Evolutionary conservation across 2,797 vertebrate species (phyloP).

Genomic region (Vespertilio murinus): DNA sequence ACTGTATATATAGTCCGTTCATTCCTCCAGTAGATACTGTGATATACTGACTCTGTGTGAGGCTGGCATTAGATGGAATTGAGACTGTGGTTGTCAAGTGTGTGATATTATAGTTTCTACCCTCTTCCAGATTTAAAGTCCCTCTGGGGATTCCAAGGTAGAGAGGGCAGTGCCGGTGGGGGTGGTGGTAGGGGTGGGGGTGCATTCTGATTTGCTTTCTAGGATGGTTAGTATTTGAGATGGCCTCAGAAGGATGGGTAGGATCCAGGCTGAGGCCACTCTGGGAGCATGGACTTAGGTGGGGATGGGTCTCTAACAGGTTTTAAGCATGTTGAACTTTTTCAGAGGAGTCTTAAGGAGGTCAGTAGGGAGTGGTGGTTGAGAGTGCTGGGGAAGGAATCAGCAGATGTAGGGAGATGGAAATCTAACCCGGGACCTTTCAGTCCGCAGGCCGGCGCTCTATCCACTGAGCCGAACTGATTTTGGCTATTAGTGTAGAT

Average conservation of each 20-base stretch:
- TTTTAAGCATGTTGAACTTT: not conserved
- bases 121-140: rapidly evolving
- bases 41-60: not conserved
- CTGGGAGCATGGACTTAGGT: not conserved
- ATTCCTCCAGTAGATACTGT: not conserved
- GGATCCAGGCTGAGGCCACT: not conserved
- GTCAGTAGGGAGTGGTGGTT: not conserved
- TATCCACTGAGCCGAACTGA: too few relatives aligned
- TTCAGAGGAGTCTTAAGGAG: not conserved
- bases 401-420: not conserved
- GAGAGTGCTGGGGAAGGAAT: not conserved
- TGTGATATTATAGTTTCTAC: not conserved
- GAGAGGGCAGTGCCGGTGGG: not conserved
- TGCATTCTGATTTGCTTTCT: not conserved
- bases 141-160: not conserved
- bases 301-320: too few relatives aligned
- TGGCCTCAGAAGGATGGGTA: not conserved
- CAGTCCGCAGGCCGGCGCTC: too few relatives aligned
- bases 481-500: too few relatives aligned
- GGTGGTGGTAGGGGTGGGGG: rapidly evolving
- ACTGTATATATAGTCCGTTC: too few relatives aligned
- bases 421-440: too few relatives aligned
- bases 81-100: not conserved
- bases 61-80: not conserved
- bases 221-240: not conserved